These are phyloP conservation scores for Escarpia spicata DNA, from an alignment of 2,888 invertebrate genomes.

Conservation along the genomic window DNA sequence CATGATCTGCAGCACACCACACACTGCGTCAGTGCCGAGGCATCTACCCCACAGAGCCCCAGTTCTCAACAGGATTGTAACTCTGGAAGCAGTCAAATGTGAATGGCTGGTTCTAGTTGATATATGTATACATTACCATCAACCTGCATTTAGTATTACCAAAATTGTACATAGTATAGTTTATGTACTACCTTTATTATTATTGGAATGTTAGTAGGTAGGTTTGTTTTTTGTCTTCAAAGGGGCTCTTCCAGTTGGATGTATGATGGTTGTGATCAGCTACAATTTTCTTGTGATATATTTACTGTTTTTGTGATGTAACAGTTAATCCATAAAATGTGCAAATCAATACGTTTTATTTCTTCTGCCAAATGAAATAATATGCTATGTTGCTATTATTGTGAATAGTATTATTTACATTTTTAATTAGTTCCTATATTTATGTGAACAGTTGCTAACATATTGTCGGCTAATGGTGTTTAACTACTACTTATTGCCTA, in stretches of 20 bases:
- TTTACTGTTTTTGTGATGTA: too few relatives aligned
- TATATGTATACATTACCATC: background rate
- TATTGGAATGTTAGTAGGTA: too few relatives aligned
- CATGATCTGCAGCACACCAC: slow-evolving; percentile 12
- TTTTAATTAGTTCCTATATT: background rate
- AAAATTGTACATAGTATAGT: background rate
- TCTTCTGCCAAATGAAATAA: background rate
- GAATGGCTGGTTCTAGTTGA: background rate
- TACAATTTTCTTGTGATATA: too few relatives aligned
- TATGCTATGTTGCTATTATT: background rate
- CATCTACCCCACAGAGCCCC: background rate
- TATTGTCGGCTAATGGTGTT: background rate
- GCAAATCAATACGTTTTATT: too few relatives aligned
- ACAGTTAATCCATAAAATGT: too few relatives aligned
- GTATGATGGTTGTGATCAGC: too few relatives aligned
- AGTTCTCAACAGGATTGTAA: background rate
- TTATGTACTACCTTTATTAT: background rate
- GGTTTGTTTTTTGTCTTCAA: too few relatives aligned
- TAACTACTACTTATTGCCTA: background rate
- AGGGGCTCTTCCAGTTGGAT: too few relatives aligned
- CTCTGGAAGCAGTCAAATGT: background rate
- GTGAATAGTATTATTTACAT: background rate
- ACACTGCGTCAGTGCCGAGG: background rate
- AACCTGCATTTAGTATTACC: background rate
- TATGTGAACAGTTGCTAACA: background rate